Percentiles rank a stretch among this genome's conserved stretches.
phyloP scores from a whole-genome alignment of 2,888 invertebrate species.

The Callosobruchus maculatus region DNA sequence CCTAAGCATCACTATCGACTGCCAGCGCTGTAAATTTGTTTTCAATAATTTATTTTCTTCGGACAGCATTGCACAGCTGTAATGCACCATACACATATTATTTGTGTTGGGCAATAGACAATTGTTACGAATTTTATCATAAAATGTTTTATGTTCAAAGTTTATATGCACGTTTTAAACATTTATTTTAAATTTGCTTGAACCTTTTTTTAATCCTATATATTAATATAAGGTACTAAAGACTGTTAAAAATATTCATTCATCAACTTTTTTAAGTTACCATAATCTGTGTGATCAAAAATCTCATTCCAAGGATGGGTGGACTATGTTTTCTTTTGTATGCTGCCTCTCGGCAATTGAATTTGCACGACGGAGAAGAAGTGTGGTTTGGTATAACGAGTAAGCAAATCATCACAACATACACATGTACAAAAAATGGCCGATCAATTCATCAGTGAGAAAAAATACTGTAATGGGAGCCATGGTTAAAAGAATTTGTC shows the following conservation, averaged over 20 bases:
- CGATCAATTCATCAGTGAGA: too few species aligned
- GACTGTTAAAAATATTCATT: neutral
- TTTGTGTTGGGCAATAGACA: neutral
- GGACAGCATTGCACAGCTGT: neutral
- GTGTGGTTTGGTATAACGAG: too few species aligned
- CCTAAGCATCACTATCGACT: neutral
- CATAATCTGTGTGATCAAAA: neutral
- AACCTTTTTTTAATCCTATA: neutral
- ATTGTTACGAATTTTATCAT: neutral
- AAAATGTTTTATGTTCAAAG: neutral
- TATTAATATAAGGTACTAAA: neutral
- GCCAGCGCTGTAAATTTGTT: neutral
- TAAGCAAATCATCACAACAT: too few species aligned
- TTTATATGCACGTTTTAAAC: neutral
- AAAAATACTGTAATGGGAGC: neutral
- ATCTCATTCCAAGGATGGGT: neutral
- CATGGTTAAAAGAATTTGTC: neutral
- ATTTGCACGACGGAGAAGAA: too few species aligned
- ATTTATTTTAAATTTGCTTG: neutral
- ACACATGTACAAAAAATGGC: too few species aligned
- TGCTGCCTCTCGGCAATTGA: too few species aligned
- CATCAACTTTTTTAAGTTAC: neutral
- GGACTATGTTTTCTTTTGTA: too few species aligned
- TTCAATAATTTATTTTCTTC: neutral
- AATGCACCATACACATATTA: neutral